Base-by-base conservation (phyloP, 2,797 vertebrate genomes). In the Heliangelus exortis region DNA sequence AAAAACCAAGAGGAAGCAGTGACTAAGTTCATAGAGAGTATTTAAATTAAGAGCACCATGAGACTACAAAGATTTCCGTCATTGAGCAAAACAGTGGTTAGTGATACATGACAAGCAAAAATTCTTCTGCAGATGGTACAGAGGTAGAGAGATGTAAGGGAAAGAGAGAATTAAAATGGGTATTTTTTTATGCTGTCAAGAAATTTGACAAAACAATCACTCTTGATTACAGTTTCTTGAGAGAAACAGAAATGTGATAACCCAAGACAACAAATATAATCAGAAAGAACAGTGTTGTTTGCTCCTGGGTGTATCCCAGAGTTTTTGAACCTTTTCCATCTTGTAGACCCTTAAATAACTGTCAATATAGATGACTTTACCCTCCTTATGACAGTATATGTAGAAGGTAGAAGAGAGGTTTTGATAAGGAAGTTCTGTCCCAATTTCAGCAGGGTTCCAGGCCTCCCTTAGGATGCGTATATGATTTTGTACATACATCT, bases 131-230 rank as follows among this genome's bases (percentile, higher is more conserved):
- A 96, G 96, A 94, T 77, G 81, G 91, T 61, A 47, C 83, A 90
- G 76, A 87, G 78, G 84, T 66, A 82, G 62, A 93, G 68, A 0
- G 2, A 41, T 28, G n/a, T 17, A 91, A 83, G 78, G 48, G 72
- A 94, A 83, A 68, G 26, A 85, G 63, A 94, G 87, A 88, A 94
- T 87, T 78, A 89, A 87, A 92, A 90, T 59, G 39, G 68, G 82
- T 91, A 80, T 50, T 82, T 94, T 92, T 31, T 55, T 62, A 57
- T 84, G 69, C 51, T 93, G 63, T 88, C 61, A 84, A 82, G 73
- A 73, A 90, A 80, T 72, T 85, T 89, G 84, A 97, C 92, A 93
- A 95, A 96, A 89, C 92, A 90, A 54, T 69, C 86, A 69, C 78
- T 96, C 84, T 90, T 67, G 48, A n/a, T 80, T 91, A 94, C 65